Conservation (phyloP, 64 coral and sea anemone species). For the Exaiptasia diaphana region DNA sequence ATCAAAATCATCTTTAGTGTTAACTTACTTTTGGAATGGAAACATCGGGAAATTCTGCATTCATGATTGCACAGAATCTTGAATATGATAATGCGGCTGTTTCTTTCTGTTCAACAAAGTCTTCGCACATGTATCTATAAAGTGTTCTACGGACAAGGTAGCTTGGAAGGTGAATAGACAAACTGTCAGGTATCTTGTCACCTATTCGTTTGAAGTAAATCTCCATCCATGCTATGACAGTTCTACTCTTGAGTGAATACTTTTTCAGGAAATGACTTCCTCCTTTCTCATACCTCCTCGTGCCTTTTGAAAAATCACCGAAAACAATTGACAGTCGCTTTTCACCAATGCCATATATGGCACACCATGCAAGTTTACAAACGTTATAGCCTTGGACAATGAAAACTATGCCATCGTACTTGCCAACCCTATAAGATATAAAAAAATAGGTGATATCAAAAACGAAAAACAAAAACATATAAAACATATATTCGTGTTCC, state of each 20-base stretch:
- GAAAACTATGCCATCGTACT: not conserved
- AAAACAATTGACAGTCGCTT: not conserved
- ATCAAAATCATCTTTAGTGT: no score
- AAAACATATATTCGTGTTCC: no score
- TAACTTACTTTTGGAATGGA: slow-evolving; percentile 22
- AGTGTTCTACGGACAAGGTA: slow-evolving; percentile 14
- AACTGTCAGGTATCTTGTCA: slow-evolving; percentile 20
- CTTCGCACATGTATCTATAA: not conserved
- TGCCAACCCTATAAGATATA: not conserved
- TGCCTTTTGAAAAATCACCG: not conserved
- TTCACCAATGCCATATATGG: not conserved
- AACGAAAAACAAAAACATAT: no score
- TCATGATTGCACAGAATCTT: not conserved
- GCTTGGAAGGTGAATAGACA: slow-evolving; percentile 8
- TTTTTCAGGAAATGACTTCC: not conserved
- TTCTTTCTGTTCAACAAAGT: not conserved
- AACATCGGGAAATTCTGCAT: slow-evolving; percentile 5
- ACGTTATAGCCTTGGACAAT: not conserved
- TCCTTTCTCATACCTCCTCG: not conserved
- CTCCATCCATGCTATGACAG: slow-evolving; percentile 16
- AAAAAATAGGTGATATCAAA: no score
- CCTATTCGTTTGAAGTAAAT: not conserved
- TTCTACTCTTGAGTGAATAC: not conserved
- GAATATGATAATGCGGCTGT: not conserved
- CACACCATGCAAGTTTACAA: slow-evolving; percentile 2